Percentiles rank a stretch among this genome's conserved stretches.
Conservation (phyloP, 2,797 vertebrate species). For the Eospalax fontanierii region DNA sequence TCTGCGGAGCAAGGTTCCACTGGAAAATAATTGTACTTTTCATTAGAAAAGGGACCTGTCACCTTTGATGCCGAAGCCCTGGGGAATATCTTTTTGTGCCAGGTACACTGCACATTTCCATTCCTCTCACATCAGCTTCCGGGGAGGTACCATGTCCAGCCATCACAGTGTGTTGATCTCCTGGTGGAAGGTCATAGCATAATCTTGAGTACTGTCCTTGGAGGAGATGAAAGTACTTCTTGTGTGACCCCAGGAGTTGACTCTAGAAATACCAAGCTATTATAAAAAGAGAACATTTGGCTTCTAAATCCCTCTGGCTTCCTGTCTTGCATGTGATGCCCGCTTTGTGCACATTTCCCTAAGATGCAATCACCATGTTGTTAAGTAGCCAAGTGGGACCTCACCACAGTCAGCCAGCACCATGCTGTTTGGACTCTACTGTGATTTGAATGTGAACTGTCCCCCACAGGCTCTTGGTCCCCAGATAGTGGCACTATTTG, state of each 20-base stretch:
- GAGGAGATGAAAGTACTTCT: not conserved
- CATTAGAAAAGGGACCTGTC: not conserved
- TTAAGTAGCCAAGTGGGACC: not conserved
- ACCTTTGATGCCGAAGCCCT: not conserved
- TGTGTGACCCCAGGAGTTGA: not conserved
- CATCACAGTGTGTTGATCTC: not conserved
- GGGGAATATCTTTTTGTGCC: not conserved
- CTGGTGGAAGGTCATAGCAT: not conserved
- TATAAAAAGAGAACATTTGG: not conserved
- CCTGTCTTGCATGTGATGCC: not conserved
- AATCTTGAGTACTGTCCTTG: not conserved
- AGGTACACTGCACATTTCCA: not conserved
- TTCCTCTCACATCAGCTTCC: not conserved
- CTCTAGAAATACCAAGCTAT: not conserved
- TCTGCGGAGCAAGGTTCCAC: not conserved
- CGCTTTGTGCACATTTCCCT: not conserved
- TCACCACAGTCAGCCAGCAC: not conserved
- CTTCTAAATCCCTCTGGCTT: not conserved
- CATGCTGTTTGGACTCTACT: not conserved
- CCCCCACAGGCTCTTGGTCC: not conserved
- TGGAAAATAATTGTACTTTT: conserved; percentile 3
- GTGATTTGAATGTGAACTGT: not conserved
- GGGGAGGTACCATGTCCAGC: not conserved
- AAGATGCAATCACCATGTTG: not conserved
- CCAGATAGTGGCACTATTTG: not conserved